Base-by-base conservation (phyloP, 2,797 vertebrate species). In the Anolis apletophallus region DNA sequence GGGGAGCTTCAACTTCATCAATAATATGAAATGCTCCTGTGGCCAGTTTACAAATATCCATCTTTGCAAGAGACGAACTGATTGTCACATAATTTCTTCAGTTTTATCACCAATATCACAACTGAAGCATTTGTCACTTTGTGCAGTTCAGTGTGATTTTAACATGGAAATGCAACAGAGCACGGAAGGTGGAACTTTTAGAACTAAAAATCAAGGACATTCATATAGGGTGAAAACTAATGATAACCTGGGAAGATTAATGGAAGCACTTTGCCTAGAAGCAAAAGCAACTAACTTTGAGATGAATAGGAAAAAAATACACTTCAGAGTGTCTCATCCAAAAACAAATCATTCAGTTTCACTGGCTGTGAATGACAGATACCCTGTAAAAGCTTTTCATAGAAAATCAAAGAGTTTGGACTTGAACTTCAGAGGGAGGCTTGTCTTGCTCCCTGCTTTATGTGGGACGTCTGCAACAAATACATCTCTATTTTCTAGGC, bases 1-100 rank as follows among this genome's bases (percentile, higher is more conserved):
- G 91, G 98, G 97, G 75, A 96, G 95, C 90, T 98, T 98, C 95
- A 97, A 98, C 95, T 98, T 97, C 96, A 94, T 97, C 95, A 96
- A 96, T 95, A 96, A 91, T 90, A 94, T 93, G 87, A 96, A 96
- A 93, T 98, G 97, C 93, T 96, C 97, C 69, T 97, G 97, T 90
- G 98, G 97, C 92, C 96, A 90, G 72, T 94, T 96, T 54, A 93
- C 95, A 92, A 93, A 96, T 57, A 94, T 97, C 87, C 96, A 96
- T 96, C 97, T 98, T 95, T 97, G 96, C 91, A 97, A 97, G 93
- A 98, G 96, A 93, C 92, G 92, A 2, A 96, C 97, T 36, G 97
- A 98, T 87, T 94, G 75, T 40, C 96, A 97, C 89, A 84, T 94
- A 85, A 90, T 91, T 86, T 91, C 34, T 74, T 82, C 87, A 52